Evolutionary conservation across 2,113 vertebrate genomes (phyloP).

Genomic region (Pyxicephalus adspersus): DNA sequence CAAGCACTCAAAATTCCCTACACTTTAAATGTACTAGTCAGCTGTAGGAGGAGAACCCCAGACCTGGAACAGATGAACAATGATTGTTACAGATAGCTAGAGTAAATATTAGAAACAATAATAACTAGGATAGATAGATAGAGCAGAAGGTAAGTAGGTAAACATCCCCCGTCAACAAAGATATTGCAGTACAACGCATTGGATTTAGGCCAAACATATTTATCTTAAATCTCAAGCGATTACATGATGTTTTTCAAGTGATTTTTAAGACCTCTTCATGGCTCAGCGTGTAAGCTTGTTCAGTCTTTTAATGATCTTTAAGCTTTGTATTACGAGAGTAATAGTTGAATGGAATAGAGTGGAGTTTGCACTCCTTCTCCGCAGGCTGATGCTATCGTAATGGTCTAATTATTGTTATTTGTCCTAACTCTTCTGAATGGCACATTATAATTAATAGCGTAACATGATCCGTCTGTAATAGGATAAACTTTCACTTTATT

Average conservation of each 20-base stretch:
- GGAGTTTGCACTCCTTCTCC: slow-evolving; percentile 6
- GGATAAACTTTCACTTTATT: background rate
- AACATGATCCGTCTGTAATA: background rate
- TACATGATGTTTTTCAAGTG: slow-evolving; percentile 28
- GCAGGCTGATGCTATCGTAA: slow-evolving; percentile 23
- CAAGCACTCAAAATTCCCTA: too few relatives aligned
- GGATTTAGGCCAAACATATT: background rate
- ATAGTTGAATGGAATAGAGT: slow-evolving; percentile 19
- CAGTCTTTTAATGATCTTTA: slow-evolving; percentile 33
- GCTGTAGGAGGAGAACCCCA: too few relatives aligned
- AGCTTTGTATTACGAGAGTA: slow-evolving; percentile 11
- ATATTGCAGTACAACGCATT: too few relatives aligned
- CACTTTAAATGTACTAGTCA: too few relatives aligned
- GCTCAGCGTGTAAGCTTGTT: slow-evolving; percentile 47
- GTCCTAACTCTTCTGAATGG: slow-evolving; percentile 33
- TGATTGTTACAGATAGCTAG: too few relatives aligned
- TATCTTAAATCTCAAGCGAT: slow-evolving; percentile 9
- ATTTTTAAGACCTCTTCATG: slow-evolving; percentile 37
- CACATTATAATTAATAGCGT: slow-evolving; percentile 28
- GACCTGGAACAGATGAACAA: too few relatives aligned
- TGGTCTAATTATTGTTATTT: slow-evolving; percentile 41
- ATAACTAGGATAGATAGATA: too few relatives aligned
- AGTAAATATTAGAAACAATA: too few relatives aligned
- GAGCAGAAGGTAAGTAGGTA: too few relatives aligned
- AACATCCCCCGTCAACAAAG: too few relatives aligned